A percentile compares a stretch with the other conserved stretches of the same genome.
Evolutionary conservation across 2,113 vertebrate genomes (phyloP).

Genomic region (Gavia stellata): DNA sequence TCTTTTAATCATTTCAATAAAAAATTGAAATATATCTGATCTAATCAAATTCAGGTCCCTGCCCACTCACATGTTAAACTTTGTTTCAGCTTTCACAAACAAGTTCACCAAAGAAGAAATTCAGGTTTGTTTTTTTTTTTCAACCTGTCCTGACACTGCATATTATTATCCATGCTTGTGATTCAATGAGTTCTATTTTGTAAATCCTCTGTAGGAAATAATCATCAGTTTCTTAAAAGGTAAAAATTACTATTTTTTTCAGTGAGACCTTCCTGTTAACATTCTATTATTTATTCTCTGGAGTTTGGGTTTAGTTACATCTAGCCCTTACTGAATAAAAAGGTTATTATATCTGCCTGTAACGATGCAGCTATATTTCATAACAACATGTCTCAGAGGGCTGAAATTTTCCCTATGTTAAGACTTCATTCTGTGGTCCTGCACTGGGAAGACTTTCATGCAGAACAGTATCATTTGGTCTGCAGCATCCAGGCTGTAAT

Average conservation of each 20-base stretch:
- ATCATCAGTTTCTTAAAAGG: background rate
- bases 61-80: background rate
- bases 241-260: background rate
- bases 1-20: background rate
- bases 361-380: background rate
- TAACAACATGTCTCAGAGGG: rapidly evolving
- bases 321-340: background rate
- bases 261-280: background rate
- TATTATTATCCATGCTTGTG: background rate
- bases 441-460: background rate
- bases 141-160: background rate
- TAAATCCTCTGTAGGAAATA: background rate
- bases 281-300: background rate
- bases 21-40: background rate
- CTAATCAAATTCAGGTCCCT: background rate
- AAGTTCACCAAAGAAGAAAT: background rate
- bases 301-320: background rate
- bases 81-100: background rate
- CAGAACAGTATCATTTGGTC: background rate
- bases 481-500: background rate
- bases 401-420: background rate
- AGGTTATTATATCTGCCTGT: background rate
- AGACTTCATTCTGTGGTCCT: background rate
- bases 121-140: background rate
- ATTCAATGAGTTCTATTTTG: background rate